These are phyloP conservation scores for Eristalis tenax DNA, from an alignment of 2,888 invertebrate genomes.

Conservation along the genomic window DNA sequence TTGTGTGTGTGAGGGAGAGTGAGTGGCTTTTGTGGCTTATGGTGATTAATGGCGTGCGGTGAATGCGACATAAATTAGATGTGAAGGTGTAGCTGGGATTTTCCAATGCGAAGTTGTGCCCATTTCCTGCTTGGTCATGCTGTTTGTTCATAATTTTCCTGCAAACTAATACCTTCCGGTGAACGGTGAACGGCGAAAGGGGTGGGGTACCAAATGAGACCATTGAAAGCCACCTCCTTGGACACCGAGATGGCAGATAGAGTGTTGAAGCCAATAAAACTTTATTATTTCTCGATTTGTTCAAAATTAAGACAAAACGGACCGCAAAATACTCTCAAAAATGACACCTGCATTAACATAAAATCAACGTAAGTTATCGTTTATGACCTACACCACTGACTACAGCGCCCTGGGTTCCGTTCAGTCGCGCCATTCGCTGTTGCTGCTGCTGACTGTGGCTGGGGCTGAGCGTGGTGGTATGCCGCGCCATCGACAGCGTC, in stretches of 20 bases:
- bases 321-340: constrained; percentile 61
- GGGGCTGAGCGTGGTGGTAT: neutral
- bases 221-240: neutral
- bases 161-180: constrained; percentile 39
- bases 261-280: constrained; percentile 49
- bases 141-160: constrained; percentile 43
- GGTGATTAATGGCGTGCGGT: constrained; percentile 69
- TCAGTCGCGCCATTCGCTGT: neutral
- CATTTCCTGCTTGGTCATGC: constrained; percentile 34
- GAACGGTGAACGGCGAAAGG: neutral
- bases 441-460: neutral
- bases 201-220: neutral
- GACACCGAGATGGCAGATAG: neutral
- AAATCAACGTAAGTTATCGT: constrained; percentile 70
- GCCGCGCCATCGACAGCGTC: neutral
- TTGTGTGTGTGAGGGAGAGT: neutral
- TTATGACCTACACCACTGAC: constrained; percentile 46
- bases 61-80: constrained; percentile 63
- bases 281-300: constrained; percentile 70
- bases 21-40: constrained; percentile 33
- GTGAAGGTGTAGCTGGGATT: constrained; percentile 63
- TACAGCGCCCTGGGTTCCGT: neutral
- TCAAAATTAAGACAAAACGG: constrained; percentile 67
- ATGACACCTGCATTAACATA: constrained; percentile 70
- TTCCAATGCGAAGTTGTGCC: constrained; percentile 47